Conservation (phyloP, 2,888 invertebrate species). For the Blomia tropicalis region DNA sequence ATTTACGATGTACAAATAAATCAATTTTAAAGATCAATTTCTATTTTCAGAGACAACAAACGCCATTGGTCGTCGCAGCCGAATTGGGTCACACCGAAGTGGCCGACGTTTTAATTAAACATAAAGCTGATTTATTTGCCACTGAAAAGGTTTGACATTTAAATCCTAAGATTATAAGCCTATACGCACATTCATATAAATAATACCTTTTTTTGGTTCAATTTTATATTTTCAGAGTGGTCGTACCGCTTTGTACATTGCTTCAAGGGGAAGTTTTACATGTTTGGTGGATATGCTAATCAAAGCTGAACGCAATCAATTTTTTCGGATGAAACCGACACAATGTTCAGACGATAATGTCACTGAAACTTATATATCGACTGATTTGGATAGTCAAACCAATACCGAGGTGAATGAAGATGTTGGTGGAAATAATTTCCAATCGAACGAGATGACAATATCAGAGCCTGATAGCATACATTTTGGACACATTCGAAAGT, state of each 20-base stretch:
- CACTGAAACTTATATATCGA: neutral
- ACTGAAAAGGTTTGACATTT: slow-evolving; percentile 40
- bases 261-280: slow-evolving; percentile 62
- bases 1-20: neutral
- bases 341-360: neutral
- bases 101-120: slow-evolving; percentile 45
- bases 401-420: neutral
- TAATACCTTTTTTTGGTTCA: neutral
- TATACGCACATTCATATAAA: neutral
- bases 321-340: neutral
- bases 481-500: slow-evolving; percentile 33
- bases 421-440: neutral
- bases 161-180: neutral
- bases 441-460: neutral
- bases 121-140: slow-evolving; percentile 52
- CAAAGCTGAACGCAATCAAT: slow-evolving; percentile 43
- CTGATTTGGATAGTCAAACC: slow-evolving; percentile 1
- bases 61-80: slow-evolving; percentile 62
- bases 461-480: neutral
- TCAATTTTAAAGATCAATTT: neutral
- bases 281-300: slow-evolving; percentile 67
- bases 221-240: slow-evolving; percentile 41
- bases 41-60: slow-evolving; percentile 39
- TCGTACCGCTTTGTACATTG: slow-evolving; percentile 55
- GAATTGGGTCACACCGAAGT: slow-evolving; percentile 51